Evolutionary conservation across 1,140 invertebrate species (phyloP).

Genomic region (Drosophila watanabei): DNA sequence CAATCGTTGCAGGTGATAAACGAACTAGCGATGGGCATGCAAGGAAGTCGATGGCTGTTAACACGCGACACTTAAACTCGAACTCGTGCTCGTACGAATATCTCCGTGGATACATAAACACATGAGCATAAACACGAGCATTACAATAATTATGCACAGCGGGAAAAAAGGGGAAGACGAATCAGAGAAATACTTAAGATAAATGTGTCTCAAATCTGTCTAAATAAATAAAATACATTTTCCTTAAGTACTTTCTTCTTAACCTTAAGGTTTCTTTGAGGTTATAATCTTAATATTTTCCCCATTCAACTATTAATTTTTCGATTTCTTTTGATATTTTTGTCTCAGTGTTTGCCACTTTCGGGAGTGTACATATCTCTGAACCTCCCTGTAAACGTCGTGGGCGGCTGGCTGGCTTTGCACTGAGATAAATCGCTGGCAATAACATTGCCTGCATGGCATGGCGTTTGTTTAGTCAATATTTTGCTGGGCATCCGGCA

Average conservation of each 20-base stretch:
- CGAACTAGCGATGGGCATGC: conserved; percentile 42
- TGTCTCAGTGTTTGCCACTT: conserved; percentile 8
- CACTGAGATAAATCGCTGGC: conserved; percentile 69
- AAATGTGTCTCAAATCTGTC: not conserved
- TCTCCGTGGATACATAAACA: conserved; percentile 45
- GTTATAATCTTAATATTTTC: not conserved
- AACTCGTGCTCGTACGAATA: conserved; percentile 1
- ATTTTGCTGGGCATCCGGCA: conserved; percentile 58
- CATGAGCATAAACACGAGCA: conserved; percentile 28
- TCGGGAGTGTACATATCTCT: conserved; percentile 7
- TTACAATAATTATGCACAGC: conserved; percentile 22
- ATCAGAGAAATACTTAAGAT: not conserved
- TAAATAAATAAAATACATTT: not conserved
- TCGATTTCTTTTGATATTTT: not conserved
- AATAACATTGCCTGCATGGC: conserved; percentile 54
- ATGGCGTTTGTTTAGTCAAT: conserved; percentile 77
- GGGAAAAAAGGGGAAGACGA: not conserved
- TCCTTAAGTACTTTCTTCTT: not conserved
- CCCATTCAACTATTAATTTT: not conserved
- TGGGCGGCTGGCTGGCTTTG: conserved; percentile 31
- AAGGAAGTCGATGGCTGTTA: conserved; percentile 16
- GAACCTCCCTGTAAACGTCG: conserved; percentile 19
- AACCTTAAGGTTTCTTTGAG: not conserved
- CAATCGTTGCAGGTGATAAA: conserved; percentile 52
- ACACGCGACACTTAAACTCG: conserved; percentile 44